Percentiles rank a stretch among this genome's conserved stretches.
phyloP scores from a whole-genome alignment of 2,888 invertebrate genomes.

The Ptychoptera contaminata region DNA sequence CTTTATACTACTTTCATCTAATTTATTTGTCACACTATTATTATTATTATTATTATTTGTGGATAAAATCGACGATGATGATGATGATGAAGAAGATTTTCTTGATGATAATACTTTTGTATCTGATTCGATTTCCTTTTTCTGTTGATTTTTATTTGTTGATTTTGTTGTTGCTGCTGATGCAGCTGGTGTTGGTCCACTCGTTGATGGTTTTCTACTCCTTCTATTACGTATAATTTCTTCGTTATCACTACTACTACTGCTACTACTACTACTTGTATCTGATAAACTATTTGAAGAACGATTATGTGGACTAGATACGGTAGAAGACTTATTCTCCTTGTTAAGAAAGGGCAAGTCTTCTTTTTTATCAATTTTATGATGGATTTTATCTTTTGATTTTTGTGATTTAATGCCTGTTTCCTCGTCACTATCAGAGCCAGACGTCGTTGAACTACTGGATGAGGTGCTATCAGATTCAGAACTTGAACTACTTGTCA shows the following conservation, averaged over 20 bases:
- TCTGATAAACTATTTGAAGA: conserved; percentile 21
- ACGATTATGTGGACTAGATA: conserved; percentile 43
- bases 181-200: conserved; percentile 17
- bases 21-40: too few relatives aligned
- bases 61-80: too few relatives aligned
- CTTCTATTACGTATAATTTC: background rate
- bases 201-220: background rate
- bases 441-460: conserved; percentile 41
- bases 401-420: conserved; percentile 1
- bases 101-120: background rate
- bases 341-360: conserved; percentile 70
- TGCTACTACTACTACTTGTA: conserved; percentile 31
- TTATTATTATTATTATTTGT: too few relatives aligned
- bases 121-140: conserved; percentile 6
- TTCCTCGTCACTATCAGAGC: conserved; percentile 42
- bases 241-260: conserved; percentile 19
- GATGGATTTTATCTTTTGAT: conserved; percentile 21
- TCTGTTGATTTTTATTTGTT: conserved; percentile 15
- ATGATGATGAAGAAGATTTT: too few relatives aligned
- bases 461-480: conserved; percentile 40
- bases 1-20: too few relatives aligned
- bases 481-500: conserved; percentile 30
- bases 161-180: conserved; percentile 6
- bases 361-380: conserved; percentile 34
- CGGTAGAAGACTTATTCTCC: conserved; percentile 45